Conservation (phyloP, 2,113 vertebrate genomes). For the Helogale parvula region DNA sequence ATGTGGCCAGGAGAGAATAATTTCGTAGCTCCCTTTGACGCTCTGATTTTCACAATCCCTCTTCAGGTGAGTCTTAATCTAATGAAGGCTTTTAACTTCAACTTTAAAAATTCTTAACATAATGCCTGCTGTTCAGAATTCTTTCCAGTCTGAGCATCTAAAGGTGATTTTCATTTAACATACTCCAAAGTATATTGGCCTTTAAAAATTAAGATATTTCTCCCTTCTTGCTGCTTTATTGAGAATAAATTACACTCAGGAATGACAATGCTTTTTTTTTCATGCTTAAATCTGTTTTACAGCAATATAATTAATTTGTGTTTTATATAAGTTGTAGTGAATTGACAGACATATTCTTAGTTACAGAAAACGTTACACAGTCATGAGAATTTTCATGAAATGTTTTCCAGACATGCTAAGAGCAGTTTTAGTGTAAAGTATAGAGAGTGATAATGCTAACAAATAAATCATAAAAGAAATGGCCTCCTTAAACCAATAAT, state of each 20-base stretch:
- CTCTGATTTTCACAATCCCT: background rate
- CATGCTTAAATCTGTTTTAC: constrained; percentile 5
- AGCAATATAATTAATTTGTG: constrained; percentile 17
- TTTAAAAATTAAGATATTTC: constrained; percentile 36
- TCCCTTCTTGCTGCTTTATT: background rate
- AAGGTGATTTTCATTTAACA: constrained; percentile 44
- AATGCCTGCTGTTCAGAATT: constrained; percentile 21
- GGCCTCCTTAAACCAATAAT: background rate
- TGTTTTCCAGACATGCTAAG: background rate
- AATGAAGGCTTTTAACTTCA: background rate
- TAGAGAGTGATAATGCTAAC: background rate
- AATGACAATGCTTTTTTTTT: background rate
- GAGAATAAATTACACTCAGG: background rate
- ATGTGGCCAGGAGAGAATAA: background rate
- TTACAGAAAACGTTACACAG: background rate
- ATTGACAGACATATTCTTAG: background rate
- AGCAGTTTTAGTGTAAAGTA: background rate
- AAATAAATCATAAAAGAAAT: background rate
- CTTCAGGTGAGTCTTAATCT: constrained; percentile 1
- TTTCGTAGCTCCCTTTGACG: background rate
- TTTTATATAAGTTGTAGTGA: constrained; percentile 12
- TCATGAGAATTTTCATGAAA: constrained; percentile 23
- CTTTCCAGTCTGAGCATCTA: background rate
- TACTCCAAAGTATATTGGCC: constrained; percentile 19
- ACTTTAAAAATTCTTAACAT: constrained; percentile 27